Evolutionary conservation across 1,140 invertebrate genomes (phyloP).

Genomic region (Bombus ignitus): DNA sequence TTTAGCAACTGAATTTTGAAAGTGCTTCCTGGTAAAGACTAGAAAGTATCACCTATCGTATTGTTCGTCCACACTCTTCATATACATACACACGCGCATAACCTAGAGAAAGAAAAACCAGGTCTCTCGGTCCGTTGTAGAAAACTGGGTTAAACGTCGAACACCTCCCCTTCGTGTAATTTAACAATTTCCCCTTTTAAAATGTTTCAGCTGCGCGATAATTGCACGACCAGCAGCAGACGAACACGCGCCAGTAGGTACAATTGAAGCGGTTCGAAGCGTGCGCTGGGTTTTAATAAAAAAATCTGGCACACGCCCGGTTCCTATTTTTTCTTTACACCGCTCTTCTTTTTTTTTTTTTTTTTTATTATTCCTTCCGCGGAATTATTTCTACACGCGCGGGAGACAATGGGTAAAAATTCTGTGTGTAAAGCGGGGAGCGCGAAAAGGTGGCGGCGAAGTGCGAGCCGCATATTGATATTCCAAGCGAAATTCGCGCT

Average conservation of each 20-base stretch:
- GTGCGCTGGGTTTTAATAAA: constrained; percentile 9
- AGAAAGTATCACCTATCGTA: background rate
- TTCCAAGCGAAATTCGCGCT: background rate
- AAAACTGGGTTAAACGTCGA: constrained; percentile 45
- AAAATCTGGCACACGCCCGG: constrained; percentile 12
- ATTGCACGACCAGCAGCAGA: constrained; percentile 4
- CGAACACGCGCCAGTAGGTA: background rate
- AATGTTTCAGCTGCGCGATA: constrained; percentile 39
- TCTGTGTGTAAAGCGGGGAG: background rate
- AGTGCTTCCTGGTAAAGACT: background rate
- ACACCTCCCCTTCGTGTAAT: constrained; percentile 26
- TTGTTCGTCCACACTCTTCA: background rate
- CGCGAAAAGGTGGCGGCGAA: background rate
- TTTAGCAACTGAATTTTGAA: background rate
- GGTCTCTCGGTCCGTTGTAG: background rate
- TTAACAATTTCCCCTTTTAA: constrained; percentile 49
- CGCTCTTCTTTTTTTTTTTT: background rate
- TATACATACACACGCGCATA: background rate
- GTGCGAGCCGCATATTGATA: background rate
- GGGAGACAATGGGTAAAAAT: background rate
- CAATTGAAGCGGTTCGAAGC: constrained; percentile 32
- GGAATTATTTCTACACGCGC: background rate
- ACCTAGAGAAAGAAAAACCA: background rate
- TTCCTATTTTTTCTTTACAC: background rate
- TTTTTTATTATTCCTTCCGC: background rate